Evolutionary conservation across 2,888 invertebrate genomes (phyloP).

Genomic region (Drepana falcataria): DNA sequence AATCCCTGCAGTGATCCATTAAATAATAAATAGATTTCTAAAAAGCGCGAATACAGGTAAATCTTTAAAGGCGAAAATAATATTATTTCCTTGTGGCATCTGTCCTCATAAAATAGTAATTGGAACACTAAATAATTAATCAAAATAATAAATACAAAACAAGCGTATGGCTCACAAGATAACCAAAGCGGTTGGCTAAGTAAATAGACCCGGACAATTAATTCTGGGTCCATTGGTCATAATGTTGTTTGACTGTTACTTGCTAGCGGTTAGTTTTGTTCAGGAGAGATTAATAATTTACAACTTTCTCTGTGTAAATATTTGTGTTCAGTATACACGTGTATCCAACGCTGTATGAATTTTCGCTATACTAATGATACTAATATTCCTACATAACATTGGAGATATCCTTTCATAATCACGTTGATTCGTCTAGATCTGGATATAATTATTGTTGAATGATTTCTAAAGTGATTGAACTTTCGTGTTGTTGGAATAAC

Average conservation of each 20-base stretch:
- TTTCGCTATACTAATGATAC: neutral
- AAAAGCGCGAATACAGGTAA: too few species aligned
- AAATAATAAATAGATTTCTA: too few species aligned
- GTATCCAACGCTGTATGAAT: neutral
- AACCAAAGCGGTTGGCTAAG: constrained; percentile 63
- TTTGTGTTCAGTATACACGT: neutral
- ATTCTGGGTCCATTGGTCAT: constrained; percentile 74
- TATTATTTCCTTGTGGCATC: neutral
- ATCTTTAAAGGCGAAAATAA: too few species aligned
- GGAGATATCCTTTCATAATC: neutral
- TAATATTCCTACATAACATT: too few species aligned
- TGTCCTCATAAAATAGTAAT: neutral
- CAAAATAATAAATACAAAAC: constrained; percentile 48
- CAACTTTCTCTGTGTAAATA: constrained; percentile 11
- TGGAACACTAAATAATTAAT: constrained; percentile 36
- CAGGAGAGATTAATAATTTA: constrained; percentile 19
- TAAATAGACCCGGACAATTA: constrained; percentile 72
- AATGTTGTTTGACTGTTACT: constrained; percentile 67
- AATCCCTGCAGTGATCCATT: too few species aligned
- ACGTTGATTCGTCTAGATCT: neutral
- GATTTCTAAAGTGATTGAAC: neutral
- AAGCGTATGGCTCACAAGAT: constrained; percentile 67
- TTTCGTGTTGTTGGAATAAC: neutral
- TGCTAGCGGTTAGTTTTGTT: constrained; percentile 36
- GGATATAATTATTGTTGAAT: too few species aligned